Percentiles rank a stretch among this genome's conserved stretches.
Evolutionary conservation across 2,113 vertebrate species (phyloP).

Genomic region (Periophthalmus modestus): DNA sequence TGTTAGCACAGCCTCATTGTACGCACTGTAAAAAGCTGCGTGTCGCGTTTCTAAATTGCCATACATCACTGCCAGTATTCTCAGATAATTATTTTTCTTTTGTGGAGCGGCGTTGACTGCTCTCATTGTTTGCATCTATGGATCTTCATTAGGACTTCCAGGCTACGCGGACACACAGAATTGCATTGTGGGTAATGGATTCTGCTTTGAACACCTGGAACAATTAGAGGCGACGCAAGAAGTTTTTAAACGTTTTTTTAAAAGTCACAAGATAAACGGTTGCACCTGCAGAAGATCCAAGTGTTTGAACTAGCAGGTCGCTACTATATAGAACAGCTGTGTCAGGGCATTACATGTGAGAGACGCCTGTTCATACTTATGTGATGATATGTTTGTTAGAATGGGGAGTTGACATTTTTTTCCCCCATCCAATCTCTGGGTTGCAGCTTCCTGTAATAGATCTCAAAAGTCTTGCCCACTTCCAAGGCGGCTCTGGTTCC

Average conservation of each 20-base stretch:
- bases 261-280: background rate
- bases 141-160: slow-evolving; percentile 32
- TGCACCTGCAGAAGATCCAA: background rate
- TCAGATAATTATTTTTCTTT: slow-evolving; percentile 37
- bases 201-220: slow-evolving; percentile 21
- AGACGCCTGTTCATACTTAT: slow-evolving; percentile 5
- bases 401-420: too few species aligned
- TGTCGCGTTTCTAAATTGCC: slow-evolving; percentile 28
- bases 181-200: slow-evolving; percentile 17
- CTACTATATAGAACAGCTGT: slow-evolving; percentile 20
- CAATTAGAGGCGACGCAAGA: slow-evolving; percentile 1
- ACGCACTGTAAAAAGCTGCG: slow-evolving; percentile 41
- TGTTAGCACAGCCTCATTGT: slow-evolving; percentile 44
- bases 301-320: background rate
- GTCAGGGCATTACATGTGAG: slow-evolving; percentile 34
- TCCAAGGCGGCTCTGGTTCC: too few species aligned
- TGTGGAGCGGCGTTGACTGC: slow-evolving; percentile 19
- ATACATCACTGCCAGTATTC: slow-evolving; percentile 38
- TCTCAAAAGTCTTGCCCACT: slow-evolving; percentile 1
- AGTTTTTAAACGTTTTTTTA: slow-evolving; percentile 3
- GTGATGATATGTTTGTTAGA: background rate
- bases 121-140: slow-evolving; percentile 29
- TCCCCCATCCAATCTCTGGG: too few species aligned
- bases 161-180: slow-evolving; percentile 4
- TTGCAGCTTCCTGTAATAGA: background rate